These are phyloP conservation scores for Reinhardtius hippoglossoides DNA, from an alignment of 2,113 vertebrate species.

Conservation along the genomic window DNA sequence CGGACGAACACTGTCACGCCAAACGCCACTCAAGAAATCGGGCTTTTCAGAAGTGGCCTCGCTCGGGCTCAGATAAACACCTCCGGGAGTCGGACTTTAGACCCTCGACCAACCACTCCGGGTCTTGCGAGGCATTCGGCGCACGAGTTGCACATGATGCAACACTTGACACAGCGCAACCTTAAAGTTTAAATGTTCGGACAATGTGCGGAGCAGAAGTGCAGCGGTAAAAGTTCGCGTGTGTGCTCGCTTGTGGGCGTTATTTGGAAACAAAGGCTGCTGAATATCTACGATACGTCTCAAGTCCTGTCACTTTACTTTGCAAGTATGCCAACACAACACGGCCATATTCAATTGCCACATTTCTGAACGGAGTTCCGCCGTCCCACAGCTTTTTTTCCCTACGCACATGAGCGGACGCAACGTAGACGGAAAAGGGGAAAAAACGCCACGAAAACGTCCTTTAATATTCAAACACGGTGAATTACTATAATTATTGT, in stretches of 20 bases:
- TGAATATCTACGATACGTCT: not conserved
- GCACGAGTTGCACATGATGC: not conserved
- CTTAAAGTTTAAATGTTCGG: not conserved
- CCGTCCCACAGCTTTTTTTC: not conserved
- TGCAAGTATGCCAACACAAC: conserved; percentile 2
- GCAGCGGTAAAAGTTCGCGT: not conserved
- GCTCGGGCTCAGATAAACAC: not conserved
- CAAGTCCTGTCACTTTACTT: not conserved
- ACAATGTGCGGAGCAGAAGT: not conserved
- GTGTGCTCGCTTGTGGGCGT: not conserved
- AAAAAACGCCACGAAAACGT: not conserved
- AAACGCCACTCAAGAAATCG: conserved; percentile 51
- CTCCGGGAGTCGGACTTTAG: not conserved
- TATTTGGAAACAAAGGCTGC: not conserved
- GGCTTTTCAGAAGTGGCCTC: conserved; percentile 8
- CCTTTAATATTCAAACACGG: conserved; percentile 11
- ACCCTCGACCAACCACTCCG: not conserved
- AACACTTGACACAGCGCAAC: conserved; percentile 5
- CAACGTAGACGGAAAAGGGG: not conserved
- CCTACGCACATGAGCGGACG: not conserved
- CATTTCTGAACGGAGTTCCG: conserved; percentile 14
- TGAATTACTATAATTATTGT: not conserved
- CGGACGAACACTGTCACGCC: conserved; percentile 28
- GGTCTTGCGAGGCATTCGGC: conserved; percentile 2
- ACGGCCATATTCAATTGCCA: conserved; percentile 21